Conservation (phyloP, 2,888 invertebrate genomes). For the Lucinisca nassula region DNA sequence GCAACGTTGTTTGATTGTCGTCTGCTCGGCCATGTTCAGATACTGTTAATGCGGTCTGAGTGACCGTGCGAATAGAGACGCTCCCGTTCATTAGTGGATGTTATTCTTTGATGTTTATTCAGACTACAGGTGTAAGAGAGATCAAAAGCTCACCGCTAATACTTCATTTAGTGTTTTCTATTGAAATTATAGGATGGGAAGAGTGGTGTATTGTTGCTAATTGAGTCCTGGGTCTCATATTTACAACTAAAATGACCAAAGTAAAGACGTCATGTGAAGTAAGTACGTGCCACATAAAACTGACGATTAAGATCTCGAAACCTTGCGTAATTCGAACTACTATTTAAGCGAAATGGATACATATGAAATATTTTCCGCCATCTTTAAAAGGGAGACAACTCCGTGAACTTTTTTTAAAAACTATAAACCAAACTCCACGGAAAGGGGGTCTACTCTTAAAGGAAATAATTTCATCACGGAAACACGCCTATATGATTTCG, state of each 20-base stretch:
- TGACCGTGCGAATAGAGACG: slow-evolving; percentile 12
- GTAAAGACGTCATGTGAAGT: slow-evolving; percentile 4
- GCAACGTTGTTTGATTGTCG: neutral
- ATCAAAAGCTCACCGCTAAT: neutral
- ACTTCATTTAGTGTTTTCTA: slow-evolving; percentile 16
- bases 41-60: neutral
- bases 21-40: neutral
- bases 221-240: neutral
- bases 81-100: neutral
- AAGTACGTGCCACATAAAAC: neutral
- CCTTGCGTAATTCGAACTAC: neutral
- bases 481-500: too few species aligned
- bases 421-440: neutral
- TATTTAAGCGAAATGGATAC: neutral
- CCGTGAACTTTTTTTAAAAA: neutral
- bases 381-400: too few species aligned
- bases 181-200: neutral
- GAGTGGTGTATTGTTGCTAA: slow-evolving; percentile 2
- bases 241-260: slow-evolving; percentile 9
- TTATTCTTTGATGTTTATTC: slow-evolving; percentile 12
- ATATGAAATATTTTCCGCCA: too few species aligned
- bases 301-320: neutral
- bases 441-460: too few species aligned
- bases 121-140: neutral
- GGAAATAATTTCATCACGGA: too few species aligned